Conservation (phyloP, 2,888 invertebrate species). For the Diaperis boleti region DNA sequence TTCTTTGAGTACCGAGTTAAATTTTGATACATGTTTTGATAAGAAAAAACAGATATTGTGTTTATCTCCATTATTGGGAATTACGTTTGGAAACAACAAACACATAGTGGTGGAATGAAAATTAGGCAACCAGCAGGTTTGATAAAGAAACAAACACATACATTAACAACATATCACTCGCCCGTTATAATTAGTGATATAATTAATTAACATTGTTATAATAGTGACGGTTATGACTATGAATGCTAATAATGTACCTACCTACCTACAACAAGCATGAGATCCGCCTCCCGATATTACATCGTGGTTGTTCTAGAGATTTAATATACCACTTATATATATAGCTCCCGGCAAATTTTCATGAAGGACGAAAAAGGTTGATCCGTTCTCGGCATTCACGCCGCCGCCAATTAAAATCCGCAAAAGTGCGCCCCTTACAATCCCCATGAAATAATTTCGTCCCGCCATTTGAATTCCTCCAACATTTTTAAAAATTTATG, state of each 20-base stretch:
- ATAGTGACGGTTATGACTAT: slow-evolving; percentile 62
- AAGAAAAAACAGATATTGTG: too few relatives aligned
- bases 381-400: slow-evolving; percentile 15
- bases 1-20: too few relatives aligned
- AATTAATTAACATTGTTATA: slow-evolving; percentile 65
- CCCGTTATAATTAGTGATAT: slow-evolving; percentile 60
- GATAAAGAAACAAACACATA: background rate
- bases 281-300: slow-evolving; percentile 53
- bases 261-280: slow-evolving; percentile 56
- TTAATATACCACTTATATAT: slow-evolving; percentile 57
- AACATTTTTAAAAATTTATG: slow-evolving; percentile 38
- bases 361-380: slow-evolving; percentile 49
- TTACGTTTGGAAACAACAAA: too few relatives aligned
- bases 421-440: slow-evolving; percentile 7
- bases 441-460: slow-evolving; percentile 10
- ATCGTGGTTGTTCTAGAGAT: slow-evolving; percentile 52
- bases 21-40: too few relatives aligned
- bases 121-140: background rate
- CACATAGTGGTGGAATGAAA: background rate
- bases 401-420: slow-evolving; percentile 18
- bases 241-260: slow-evolving; percentile 64
- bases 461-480: background rate
- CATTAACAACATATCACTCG: slow-evolving; percentile 57
- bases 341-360: slow-evolving; percentile 47
- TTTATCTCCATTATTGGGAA: too few relatives aligned